Evolutionary conservation across 2,888 invertebrate genomes (phyloP).

Genomic region (Orthonychiurus folsomi): DNA sequence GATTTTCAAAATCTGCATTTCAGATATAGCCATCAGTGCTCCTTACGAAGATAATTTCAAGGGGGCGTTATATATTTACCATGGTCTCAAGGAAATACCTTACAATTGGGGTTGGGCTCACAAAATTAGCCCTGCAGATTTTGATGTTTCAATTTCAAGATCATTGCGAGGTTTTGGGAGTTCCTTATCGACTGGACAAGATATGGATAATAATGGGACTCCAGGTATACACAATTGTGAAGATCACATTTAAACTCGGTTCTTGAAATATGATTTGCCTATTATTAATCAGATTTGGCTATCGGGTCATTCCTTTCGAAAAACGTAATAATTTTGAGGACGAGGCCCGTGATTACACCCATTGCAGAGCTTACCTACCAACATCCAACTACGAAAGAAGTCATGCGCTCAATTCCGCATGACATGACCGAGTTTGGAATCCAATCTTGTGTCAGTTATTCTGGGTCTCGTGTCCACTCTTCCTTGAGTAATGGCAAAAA

Average conservation of each 20-base stretch:
- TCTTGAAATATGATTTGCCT: too few relatives aligned
- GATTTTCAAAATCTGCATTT: too few relatives aligned
- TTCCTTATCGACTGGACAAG: conserved; percentile 14
- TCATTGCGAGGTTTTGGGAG: conserved; percentile 21
- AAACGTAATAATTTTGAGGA: conserved; percentile 14
- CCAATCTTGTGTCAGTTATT: background rate
- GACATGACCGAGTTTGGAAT: background rate
- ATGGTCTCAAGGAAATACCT: conserved; percentile 43
- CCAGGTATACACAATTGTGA: conserved; percentile 20
- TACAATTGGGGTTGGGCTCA: background rate
- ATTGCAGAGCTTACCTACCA: background rate
- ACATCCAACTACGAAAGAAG: background rate
- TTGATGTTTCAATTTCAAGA: background rate
- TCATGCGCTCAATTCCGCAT: background rate
- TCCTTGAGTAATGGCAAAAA: background rate
- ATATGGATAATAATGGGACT: conserved; percentile 27
- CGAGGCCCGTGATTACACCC: conserved; percentile 13
- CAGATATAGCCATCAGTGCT: conserved; percentile 58
- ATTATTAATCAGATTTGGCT: conserved; percentile 14
- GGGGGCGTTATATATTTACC: conserved; percentile 58
- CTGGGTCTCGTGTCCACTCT: background rate
- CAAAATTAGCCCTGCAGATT: background rate
- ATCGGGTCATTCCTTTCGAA: conserved; percentile 15
- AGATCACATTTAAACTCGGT: too few relatives aligned
- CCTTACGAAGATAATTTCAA: conserved; percentile 54